Base-by-base conservation (phyloP, 1,140 invertebrate species). In the Arion vulgaris region DNA sequence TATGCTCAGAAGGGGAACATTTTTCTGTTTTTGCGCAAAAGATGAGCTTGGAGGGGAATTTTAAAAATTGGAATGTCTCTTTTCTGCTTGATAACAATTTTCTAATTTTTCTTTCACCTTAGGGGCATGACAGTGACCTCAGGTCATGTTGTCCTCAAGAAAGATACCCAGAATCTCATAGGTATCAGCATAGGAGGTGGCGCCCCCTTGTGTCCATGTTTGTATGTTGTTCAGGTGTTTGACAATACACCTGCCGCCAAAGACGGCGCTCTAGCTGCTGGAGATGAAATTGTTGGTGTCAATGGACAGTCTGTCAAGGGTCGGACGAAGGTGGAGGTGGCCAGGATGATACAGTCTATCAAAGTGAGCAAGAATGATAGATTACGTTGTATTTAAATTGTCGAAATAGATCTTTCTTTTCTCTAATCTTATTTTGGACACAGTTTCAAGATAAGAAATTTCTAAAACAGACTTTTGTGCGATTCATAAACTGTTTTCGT, bases 111-210 rank as follows among this genome's bases (percentile, higher is more conserved):
- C 26, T 57, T 19, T n/a, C 23, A 23, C 26, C 84, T 5, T 82
- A 98, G 97, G 96, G 98, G 98, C 0, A 98, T 99, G 97, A 98
- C 96, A 53, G 95, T 99, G 39, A 98, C 97, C 19, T 98, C 97
- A n/a, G 98, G 97, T 36, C 96, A 95, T 89, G 95, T 99, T 0
- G 94, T 95, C 0, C 95, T 99, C 32, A 95, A 95, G 84, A 99
- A 99, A 93, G 97, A 99, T 93, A 95, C 95, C 76, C 97, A 96
- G 91, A 99, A 99, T 92, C 92, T 99, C n/a, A 99, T 99, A 87
- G 98, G 98, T 0, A 99, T 99, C 81, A 98, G 97, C 91, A 99
- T 99, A 83, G 98, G 98, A 2, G 92, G 92, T 81, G 98, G 98
- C 72, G 96, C 97, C 0, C 98, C 98, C 0, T 94, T 97, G 72